phyloP scores from a whole-genome alignment of 2,113 vertebrate species.

The Caranx melampygus region DNA sequence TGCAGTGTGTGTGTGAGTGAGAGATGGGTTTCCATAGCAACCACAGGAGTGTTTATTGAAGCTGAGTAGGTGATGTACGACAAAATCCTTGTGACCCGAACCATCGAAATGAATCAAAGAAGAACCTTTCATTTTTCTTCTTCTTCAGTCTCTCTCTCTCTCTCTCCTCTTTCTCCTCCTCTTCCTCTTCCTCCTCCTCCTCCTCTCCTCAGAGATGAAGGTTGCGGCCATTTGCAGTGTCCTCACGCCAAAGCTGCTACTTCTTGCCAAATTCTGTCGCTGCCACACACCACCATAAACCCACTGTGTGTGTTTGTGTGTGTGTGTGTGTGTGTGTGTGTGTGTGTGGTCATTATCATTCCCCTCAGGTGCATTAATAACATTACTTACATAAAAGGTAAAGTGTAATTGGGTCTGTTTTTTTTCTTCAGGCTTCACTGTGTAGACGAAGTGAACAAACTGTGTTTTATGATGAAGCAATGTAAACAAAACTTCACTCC shows the following conservation, averaged over 20 bases:
- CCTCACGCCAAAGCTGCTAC: constrained; percentile 43
- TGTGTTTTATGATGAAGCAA: too few species aligned
- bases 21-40: background rate
- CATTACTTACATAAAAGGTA: too few species aligned
- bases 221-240: constrained; percentile 52
- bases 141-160: background rate
- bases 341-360: background rate
- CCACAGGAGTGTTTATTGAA: too few species aligned
- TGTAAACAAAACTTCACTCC: too few species aligned
- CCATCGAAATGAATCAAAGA: background rate
- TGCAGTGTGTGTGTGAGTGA: background rate
- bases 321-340: constrained; percentile 2
- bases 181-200: too few species aligned
- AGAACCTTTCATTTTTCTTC: background rate
- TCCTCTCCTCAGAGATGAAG: constrained; percentile 6
- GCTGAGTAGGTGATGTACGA: background rate
- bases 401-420: background rate
- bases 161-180: background rate
- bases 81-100: background rate
- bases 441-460: too few species aligned
- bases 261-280: constrained; percentile 36
- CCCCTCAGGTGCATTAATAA: background rate
- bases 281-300: background rate
- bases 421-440: too few species aligned
- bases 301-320: background rate